phyloP scores from a whole-genome alignment of 2,797 vertebrate genomes.

The Varecia variegata region DNA sequence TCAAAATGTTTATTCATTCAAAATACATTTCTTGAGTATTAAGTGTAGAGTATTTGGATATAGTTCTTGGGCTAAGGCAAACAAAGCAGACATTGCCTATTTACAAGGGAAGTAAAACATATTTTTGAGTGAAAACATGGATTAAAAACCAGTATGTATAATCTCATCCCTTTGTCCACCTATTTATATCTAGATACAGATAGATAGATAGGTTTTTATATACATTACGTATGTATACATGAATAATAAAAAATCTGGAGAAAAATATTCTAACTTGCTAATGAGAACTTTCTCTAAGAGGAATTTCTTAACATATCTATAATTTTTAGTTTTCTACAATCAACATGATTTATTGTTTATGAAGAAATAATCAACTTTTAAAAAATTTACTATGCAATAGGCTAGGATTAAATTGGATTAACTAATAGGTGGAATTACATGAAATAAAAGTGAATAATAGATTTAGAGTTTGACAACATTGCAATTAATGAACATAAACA shows the following conservation, averaged over 20 bases:
- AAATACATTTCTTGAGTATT: not conserved
- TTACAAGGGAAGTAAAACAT: not conserved
- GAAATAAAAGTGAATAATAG: not conserved
- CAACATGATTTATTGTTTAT: not conserved
- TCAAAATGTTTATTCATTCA: not conserved
- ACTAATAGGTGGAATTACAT: not conserved
- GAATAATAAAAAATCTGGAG: not conserved
- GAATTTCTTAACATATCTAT: not conserved
- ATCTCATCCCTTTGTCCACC: not conserved
- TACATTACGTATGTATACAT: not conserved
- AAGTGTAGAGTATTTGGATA: not conserved
- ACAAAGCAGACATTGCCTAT: not conserved
- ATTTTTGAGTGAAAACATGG: not conserved
- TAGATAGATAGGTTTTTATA: not conserved
- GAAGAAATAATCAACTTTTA: not conserved
- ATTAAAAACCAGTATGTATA: not conserved
- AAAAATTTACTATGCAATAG: not conserved
- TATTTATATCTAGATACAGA: not conserved
- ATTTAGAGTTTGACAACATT: not conserved
- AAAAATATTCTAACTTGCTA: not conserved
- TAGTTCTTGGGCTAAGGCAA: not conserved
- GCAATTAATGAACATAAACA: not conserved
- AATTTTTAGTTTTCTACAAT: not conserved
- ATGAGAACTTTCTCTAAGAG: not conserved
- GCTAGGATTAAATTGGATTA: not conserved